phyloP scores from a whole-genome alignment of 2,797 vertebrate genomes.

The Phrynocephalus forsythii region DNA sequence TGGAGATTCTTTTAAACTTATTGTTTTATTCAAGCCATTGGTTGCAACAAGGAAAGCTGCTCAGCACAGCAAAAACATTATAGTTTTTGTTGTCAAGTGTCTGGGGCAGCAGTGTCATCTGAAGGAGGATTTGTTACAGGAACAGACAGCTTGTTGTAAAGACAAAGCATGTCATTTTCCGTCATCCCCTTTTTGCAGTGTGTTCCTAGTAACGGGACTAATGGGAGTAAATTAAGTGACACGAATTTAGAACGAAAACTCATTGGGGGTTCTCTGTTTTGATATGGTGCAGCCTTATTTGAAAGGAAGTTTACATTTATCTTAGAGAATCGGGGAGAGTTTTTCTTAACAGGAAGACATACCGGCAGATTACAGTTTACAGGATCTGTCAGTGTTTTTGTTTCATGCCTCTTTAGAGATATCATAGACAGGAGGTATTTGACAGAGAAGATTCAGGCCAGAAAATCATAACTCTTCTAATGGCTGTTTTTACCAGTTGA shows the following conservation, averaged over 20 bases:
- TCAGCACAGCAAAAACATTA: slow-evolving; percentile 23
- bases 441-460: background rate
- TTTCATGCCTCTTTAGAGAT: background rate
- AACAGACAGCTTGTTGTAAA: background rate
- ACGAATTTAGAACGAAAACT: background rate
- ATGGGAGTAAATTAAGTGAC: background rate
- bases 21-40: slow-evolving; percentile 48
- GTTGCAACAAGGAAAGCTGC: slow-evolving; percentile 8
- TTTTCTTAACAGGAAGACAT: background rate
- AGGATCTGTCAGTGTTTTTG: background rate
- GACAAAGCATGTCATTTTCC: background rate
- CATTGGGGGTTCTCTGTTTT: background rate
- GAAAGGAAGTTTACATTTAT: background rate
- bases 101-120: slow-evolving; percentile 23
- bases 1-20: slow-evolving; percentile 35
- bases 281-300: background rate
- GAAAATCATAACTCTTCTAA: background rate
- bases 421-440: background rate
- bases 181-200: background rate
- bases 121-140: slow-evolving; percentile 19
- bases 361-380: background rate
- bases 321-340: background rate
- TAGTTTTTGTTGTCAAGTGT: slow-evolving; percentile 36
- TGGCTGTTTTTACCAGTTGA: too few relatives aligned
- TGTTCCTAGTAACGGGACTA: slow-evolving; percentile 20